Base-by-base conservation (phyloP, 2,113 vertebrate species). In the Paedocypris sp. region DNA sequence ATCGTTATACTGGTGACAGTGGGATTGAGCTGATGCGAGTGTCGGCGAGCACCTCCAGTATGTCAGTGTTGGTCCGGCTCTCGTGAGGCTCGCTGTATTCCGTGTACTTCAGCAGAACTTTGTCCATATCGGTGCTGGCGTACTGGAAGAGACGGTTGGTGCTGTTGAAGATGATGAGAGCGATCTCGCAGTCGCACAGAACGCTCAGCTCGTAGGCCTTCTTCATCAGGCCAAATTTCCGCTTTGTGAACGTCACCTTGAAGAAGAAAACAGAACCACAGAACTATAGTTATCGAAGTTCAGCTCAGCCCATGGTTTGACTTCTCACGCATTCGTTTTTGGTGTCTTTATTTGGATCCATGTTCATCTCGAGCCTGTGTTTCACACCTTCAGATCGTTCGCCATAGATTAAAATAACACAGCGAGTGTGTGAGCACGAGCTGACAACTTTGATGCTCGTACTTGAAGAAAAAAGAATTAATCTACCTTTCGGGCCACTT, bases 141-240 rank as follows among this genome's bases (percentile, higher is more conserved):
- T 94, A 97, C 83, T 97, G 94, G 82, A 97, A 97, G 22, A 97
- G 89, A 3, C 90, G 88, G 73, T 95, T 93, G 66, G 92, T 87
- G 82, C 90, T 91, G 83, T 95, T 97, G 88, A 97, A 97, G 82
- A 97, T 97, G 86, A 97, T 97, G 64, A 97, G 92, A 12, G 94
- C 94, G 13, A 97, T 97, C 87, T 97, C 93, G 2, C 94, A 97
- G 87, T 97, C 93, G 0, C 94, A 97, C 58, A 97, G 82, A 66
- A 97, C 91, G 4, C 94, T 97, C 85, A 97, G 82, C 80, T 97
- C 94, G 0, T 97, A 97, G 0, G 94, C 94, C 72, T 97, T 97
- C 85, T 97, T 97, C 94, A 97, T 97, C 78, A 97, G 80, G 16
- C 94, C 94, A 4, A 97, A 97, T 47, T 97, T 97, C 4, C 94